Percentiles rank a stretch among this genome's conserved stretches.
These are phyloP conservation scores for Leptinotarsa juncta DNA, from an alignment of 2,888 invertebrate species.

Conservation along the genomic window DNA sequence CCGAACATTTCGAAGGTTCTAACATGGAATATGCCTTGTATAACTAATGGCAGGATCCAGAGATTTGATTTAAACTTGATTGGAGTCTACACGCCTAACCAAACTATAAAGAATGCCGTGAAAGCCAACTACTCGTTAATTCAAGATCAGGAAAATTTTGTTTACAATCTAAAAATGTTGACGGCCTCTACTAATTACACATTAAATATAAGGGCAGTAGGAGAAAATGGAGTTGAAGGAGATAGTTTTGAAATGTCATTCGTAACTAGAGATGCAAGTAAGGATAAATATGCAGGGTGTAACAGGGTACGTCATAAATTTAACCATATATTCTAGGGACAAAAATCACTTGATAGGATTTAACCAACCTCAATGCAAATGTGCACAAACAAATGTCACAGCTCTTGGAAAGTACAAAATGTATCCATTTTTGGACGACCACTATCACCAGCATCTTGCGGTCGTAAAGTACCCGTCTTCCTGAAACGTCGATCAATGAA, in stretches of 20 bases:
- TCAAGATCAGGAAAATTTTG: neutral
- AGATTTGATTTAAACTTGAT: slow-evolving; percentile 9
- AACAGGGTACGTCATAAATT: no score
- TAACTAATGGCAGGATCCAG: slow-evolving; percentile 23
- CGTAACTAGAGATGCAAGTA: slow-evolving; percentile 3
- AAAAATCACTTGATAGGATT: no score
- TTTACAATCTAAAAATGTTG: neutral
- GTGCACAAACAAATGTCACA: no score
- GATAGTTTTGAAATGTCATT: neutral
- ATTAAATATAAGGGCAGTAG: slow-evolving; percentile 9
- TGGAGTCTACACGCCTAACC: neutral
- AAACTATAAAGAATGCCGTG: neutral
- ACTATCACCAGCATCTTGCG: no score
- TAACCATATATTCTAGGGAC: no score
- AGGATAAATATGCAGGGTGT: no score
- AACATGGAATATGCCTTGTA: slow-evolving; percentile 25
- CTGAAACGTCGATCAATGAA: no score
- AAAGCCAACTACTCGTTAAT: neutral
- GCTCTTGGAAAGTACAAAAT: no score
- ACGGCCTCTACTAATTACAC: neutral
- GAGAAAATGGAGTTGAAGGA: neutral
- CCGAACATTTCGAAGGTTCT: slow-evolving; percentile 9
- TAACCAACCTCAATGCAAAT: no score
- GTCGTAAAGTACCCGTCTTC: no score
- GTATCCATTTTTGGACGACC: no score